Percentiles rank a stretch among this genome's conserved stretches.
Conservation (phyloP, 2,888 invertebrate genomes). For the Eilema caniola region DNA sequence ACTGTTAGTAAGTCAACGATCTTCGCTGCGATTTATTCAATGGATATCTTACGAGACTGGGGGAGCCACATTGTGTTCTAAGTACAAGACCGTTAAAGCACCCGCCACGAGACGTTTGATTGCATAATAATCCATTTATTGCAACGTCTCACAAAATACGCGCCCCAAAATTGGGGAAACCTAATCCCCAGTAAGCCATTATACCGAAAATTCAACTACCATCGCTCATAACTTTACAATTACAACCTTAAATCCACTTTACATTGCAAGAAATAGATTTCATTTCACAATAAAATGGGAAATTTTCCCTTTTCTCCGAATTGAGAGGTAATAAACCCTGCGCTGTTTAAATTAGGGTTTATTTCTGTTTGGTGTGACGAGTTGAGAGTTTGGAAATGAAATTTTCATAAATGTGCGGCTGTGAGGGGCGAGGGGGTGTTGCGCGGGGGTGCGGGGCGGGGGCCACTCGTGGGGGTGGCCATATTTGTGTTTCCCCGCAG, state of each 20-base stretch:
- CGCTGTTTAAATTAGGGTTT: conserved; percentile 73
- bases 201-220: conserved; percentile 78
- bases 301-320: conserved; percentile 64
- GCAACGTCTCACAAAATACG: conserved; percentile 72
- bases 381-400: conserved; percentile 79
- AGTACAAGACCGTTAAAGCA: conserved; percentile 41
- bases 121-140: conserved; percentile 82
- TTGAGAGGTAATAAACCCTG: conserved; percentile 78
- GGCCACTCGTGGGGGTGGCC: conserved; percentile 50
- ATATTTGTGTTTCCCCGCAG: conserved; percentile 79
- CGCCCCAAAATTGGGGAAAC: conserved; percentile 78
- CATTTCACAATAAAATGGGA: conserved; percentile 60
- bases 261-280: conserved; percentile 62
- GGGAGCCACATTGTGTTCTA: conserved; percentile 28
- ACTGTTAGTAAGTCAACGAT: background rate
- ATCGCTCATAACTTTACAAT: conserved; percentile 67
- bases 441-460: conserved; percentile 34
- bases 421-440: conserved; percentile 39
- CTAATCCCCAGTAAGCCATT: conserved; percentile 83
- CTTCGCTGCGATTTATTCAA: background rate
- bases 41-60: background rate
- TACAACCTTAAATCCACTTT: conserved; percentile 62
- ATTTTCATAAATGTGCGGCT: conserved; percentile 81
- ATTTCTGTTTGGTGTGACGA: conserved; percentile 70
- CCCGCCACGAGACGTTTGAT: conserved; percentile 66